Base-by-base conservation (phyloP, 1,140 invertebrate species). In the Drosophila persimilis region DNA sequence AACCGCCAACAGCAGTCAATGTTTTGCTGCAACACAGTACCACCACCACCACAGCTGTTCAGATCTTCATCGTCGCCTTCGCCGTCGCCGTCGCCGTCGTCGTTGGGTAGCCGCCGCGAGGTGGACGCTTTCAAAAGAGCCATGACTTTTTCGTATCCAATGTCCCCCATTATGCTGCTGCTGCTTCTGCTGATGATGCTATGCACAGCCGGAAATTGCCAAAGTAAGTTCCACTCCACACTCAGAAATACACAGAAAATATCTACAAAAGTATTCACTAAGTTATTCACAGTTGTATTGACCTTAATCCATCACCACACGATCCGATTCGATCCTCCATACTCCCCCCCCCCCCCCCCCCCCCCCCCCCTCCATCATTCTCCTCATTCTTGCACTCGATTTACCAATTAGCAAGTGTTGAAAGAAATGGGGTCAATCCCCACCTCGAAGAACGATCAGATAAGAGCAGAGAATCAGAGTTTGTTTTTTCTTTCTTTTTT, bases 171-270 rank as follows among this genome's bases (percentile, higher is more conserved):
- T 59, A 73, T 69, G 60, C 65, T 76, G 57, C 57, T 75, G 35
- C 75, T 53, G 31, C 73, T 39, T 39, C 11, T 80, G 57, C 83
- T 84, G 71, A 47, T 81, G 43, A 75, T 76, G 47, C 50, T 85
- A 26, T 71, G 79, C 44, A 46, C 73, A 62, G 51, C 64, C 74
- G 81, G 81, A 81, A 88, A 88, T 75, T 77, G 81, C 55, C 78
- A 86, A 53, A 81, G 81, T 86, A 59, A 86, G 81, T 85, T 73
- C 35, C 35, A 4, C 11, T 39, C 48, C 46, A 56, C 41, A 41
- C 15, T 24, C 24, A 5, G 24, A 26, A 31, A 52, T 17, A 6
- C 43, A 29, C 26, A 46, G 13, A 9, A 5, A 3, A 20, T 17
- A 47, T 11, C 22, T 11, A 20, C 45, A 47, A 47, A 47, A 31